phyloP scores from a whole-genome alignment of 2,888 invertebrate species.

The Drepana falcataria region DNA sequence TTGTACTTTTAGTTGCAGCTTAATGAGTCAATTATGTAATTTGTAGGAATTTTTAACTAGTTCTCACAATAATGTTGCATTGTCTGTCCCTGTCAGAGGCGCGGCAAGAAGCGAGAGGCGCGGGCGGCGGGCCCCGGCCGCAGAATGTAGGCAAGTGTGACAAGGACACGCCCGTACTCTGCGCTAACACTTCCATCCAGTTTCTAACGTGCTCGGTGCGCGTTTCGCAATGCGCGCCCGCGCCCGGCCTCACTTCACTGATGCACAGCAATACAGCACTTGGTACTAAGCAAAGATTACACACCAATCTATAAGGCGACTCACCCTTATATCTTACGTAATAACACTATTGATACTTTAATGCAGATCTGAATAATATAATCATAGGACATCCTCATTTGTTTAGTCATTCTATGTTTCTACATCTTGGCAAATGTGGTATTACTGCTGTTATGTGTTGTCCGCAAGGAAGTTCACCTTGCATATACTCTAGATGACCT shows the following conservation, averaged over 20 bases:
- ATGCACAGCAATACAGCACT: slow-evolving; percentile 39
- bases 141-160: slow-evolving; percentile 79
- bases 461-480: background rate
- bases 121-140: slow-evolving; percentile 58
- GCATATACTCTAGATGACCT: slow-evolving; percentile 20
- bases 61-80: slow-evolving; percentile 58
- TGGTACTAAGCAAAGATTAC: slow-evolving; percentile 55
- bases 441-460: slow-evolving; percentile 8
- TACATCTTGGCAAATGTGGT: background rate
- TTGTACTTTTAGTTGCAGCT: slow-evolving; percentile 2
- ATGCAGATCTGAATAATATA: too few species aligned
- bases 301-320: slow-evolving; percentile 52
- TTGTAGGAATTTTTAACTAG: slow-evolving; percentile 51
- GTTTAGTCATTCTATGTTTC: too few species aligned
- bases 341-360: background rate
- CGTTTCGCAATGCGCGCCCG: slow-evolving; percentile 68
- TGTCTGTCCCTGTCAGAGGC: slow-evolving; percentile 62
- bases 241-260: slow-evolving; percentile 53
- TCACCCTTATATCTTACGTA: slow-evolving; percentile 31
- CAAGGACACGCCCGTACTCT: slow-evolving; percentile 78
- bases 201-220: slow-evolving; percentile 73
- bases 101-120: slow-evolving; percentile 41
- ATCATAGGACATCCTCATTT: too few species aligned
- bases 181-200: slow-evolving; percentile 76
- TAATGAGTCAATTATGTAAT: slow-evolving; percentile 33